Conservation (phyloP, 2,113 vertebrate genomes). For the Fulmarus glacialis region DNA sequence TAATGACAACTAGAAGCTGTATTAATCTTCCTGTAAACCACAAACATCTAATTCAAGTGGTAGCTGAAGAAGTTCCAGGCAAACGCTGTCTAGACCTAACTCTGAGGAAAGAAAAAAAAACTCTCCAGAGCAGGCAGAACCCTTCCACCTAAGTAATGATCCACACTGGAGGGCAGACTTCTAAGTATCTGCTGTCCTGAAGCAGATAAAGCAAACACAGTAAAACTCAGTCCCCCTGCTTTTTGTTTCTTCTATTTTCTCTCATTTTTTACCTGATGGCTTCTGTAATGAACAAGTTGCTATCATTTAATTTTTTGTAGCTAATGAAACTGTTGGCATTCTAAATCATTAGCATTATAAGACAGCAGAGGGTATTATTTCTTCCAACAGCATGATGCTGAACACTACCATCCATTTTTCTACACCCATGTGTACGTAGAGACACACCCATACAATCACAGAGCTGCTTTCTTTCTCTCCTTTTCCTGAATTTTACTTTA, state of each 20-base stretch:
- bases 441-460: not conserved
- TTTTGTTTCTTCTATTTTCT: not conserved
- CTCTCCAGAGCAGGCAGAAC: not conserved
- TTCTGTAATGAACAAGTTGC: not conserved
- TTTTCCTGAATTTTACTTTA: not conserved
- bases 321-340: not conserved
- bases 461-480: not conserved
- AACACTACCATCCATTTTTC: not conserved
- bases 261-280: not conserved
- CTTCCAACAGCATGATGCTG: not conserved
- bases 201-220: not conserved
- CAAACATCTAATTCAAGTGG: not conserved
- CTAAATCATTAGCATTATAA: not conserved
- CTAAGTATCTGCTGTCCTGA: not conserved
- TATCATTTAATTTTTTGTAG: not conserved
- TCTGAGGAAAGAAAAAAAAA: not conserved
- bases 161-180: not conserved
- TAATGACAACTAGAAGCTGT: not conserved
- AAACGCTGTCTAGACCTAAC: not conserved
- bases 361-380: not conserved
- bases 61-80: not conserved
- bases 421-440: fast-evolving
- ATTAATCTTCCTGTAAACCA: not conserved
- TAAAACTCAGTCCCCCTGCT: not conserved
- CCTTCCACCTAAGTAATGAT: not conserved